phyloP scores from a whole-genome alignment of 2,888 invertebrate genomes.

The Lissocephala sabroskyi region DNA sequence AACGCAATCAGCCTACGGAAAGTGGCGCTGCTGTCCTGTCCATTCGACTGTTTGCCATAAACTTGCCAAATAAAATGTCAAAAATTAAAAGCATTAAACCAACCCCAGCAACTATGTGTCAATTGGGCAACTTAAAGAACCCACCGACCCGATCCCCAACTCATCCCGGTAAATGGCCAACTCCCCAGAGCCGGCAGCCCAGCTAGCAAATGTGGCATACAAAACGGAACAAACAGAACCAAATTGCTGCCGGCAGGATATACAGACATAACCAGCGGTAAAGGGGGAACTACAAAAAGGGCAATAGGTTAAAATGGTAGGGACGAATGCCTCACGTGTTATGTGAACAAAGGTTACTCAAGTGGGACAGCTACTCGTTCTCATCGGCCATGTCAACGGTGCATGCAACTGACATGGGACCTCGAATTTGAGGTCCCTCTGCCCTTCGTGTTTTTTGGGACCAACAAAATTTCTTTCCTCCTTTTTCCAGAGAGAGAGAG shows the following conservation, averaged over 20 bases:
- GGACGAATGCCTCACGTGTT: too few relatives aligned
- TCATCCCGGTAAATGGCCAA: slow-evolving; percentile 13
- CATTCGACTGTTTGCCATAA: slow-evolving; percentile 13
- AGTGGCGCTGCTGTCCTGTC: too few relatives aligned
- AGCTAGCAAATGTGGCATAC: slow-evolving; percentile 25
- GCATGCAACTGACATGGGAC: slow-evolving; percentile 40
- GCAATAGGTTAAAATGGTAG: too few relatives aligned
- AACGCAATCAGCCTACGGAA: neutral
- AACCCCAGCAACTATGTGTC: slow-evolving; percentile 31
- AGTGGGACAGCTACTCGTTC: slow-evolving; percentile 31
- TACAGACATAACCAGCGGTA: too few relatives aligned
- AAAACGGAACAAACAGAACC: slow-evolving; percentile 12
- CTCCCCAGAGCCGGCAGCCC: slow-evolving; percentile 37
- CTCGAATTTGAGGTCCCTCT: neutral
- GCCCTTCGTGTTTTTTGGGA: too few relatives aligned
- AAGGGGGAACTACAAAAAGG: too few relatives aligned
- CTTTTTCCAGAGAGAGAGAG: too few relatives aligned
- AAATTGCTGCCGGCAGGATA: slow-evolving; percentile 7
- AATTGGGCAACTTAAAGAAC: slow-evolving; percentile 21
- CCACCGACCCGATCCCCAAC: slow-evolving; percentile 21
- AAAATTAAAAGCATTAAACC: slow-evolving; percentile 52
- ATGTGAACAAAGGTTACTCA: slow-evolving; percentile 30
- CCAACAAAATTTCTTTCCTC: too few relatives aligned
- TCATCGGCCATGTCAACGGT: slow-evolving; percentile 27
- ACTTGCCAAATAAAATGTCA: slow-evolving; percentile 43